Percentiles rank a stretch among this genome's conserved stretches.
phyloP scores from a whole-genome alignment of 2,797 vertebrate species.

The Artibeus jamaicensis region DNA sequence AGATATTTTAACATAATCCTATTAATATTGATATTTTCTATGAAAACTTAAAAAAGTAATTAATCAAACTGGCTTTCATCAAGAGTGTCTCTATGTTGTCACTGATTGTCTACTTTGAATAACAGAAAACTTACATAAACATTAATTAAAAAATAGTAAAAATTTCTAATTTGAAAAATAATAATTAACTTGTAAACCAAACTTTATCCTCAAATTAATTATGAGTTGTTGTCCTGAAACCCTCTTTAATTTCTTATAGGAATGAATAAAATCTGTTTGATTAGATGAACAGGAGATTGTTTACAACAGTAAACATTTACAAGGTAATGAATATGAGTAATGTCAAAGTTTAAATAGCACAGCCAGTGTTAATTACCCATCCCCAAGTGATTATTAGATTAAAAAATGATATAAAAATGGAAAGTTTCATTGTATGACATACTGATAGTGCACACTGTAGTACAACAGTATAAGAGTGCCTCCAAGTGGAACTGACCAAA shows the following conservation, averaged over 20 bases:
- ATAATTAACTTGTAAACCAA: slow-evolving; percentile 44
- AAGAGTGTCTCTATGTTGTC: not conserved
- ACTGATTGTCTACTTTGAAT: not conserved
- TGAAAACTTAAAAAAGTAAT: not conserved
- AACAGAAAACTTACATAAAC: slow-evolving; percentile 51
- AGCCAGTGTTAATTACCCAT: slow-evolving; percentile 83
- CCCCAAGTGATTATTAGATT: slow-evolving; percentile 78
- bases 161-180: slow-evolving; percentile 53
- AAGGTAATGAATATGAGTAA: slow-evolving; percentile 81
- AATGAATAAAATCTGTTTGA: slow-evolving; percentile 72
- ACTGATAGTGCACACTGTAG: slow-evolving; percentile 46
- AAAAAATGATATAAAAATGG: slow-evolving; percentile 54
- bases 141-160: slow-evolving; percentile 26
- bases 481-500: slow-evolving; percentile 84
- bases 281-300: slow-evolving; percentile 70
- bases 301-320: slow-evolving; percentile 79
- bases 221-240: slow-evolving; percentile 55
- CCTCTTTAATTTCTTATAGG: slow-evolving; percentile 53
- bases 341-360: slow-evolving; percentile 84
- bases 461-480: slow-evolving; percentile 84
- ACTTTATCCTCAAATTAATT: slow-evolving; percentile 62
- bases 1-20: not conserved
- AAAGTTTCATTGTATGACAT: slow-evolving; percentile 44
- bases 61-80: not conserved
- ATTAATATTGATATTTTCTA: not conserved